phyloP scores from a whole-genome alignment of 2,888 invertebrate genomes.

The Eudasyphora cyanicolor region DNA sequence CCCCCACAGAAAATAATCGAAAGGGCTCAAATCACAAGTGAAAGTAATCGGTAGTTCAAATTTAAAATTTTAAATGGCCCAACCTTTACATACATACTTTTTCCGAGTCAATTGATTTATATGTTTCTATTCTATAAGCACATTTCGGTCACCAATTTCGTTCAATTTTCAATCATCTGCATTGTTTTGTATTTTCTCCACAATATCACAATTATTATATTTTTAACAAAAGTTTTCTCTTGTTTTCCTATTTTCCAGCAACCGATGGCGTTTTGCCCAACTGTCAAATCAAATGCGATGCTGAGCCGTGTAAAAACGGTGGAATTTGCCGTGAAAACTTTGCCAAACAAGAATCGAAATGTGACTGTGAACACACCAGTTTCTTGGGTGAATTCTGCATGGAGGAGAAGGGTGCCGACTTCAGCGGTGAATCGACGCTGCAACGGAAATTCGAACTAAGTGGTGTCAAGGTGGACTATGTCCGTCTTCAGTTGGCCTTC shows the following conservation, averaged over 20 bases:
- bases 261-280: conserved; percentile 87
- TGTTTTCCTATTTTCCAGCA: no score
- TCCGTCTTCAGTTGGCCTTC: conserved; percentile 92
- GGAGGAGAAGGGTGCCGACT: conserved; percentile 94
- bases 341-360: conserved; percentile 90
- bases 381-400: conserved; percentile 93
- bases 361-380: conserved; percentile 93
- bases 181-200: no score
- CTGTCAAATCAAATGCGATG: conserved; percentile 94
- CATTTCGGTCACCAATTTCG: no score
- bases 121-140: no score
- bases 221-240: not conserved
- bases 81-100: no score
- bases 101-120: no score
- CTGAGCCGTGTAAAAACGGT: conserved; percentile 92
- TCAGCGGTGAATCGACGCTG: conserved; percentile 91
- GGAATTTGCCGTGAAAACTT: conserved; percentile 95
- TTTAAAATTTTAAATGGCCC: no score
- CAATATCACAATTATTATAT: conserved; percentile 19
- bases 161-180: no score
- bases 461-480: conserved; percentile 85
- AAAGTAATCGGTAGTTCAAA: no score
- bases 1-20: no score
- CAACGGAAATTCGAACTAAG: conserved; percentile 88
- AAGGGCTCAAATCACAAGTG: no score